phyloP scores from a whole-genome alignment of 2,888 invertebrate genomes.

The Diarsia mendica region DNA sequence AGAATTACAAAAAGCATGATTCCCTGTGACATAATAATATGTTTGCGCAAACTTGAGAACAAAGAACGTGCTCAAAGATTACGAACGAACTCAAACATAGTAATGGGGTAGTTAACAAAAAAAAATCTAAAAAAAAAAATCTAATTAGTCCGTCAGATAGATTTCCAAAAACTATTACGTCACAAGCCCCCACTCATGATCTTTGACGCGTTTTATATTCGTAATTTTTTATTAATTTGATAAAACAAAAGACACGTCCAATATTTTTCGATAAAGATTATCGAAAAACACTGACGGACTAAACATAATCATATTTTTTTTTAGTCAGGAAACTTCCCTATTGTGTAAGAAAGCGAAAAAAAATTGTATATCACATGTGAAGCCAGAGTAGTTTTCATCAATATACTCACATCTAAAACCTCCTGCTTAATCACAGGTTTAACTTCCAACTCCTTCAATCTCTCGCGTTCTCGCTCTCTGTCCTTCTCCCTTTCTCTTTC shows the following conservation, averaged over 20 bases:
- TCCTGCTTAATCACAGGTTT: conserved; percentile 85
- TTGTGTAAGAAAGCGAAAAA: not conserved
- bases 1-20: conserved; percentile 1
- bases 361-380: not conserved
- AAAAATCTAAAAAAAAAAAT: too few relatives aligned
- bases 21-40: not conserved
- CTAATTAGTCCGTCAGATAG: too few relatives aligned
- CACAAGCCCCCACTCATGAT: too few relatives aligned
- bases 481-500: conserved; percentile 69
- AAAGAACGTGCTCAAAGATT: not conserved
- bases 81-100: not conserved
- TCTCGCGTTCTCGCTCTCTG: conserved; percentile 73
- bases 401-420: conserved; percentile 81
- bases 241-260: too few relatives aligned
- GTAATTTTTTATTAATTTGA: too few relatives aligned
- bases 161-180: too few relatives aligned
- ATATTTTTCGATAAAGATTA: too few relatives aligned
- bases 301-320: too few relatives aligned
- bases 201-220: too few relatives aligned
- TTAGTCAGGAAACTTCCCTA: too few relatives aligned
- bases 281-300: too few relatives aligned
- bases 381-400: not conserved
- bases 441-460: conserved; percentile 74
- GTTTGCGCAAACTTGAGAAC: not conserved
- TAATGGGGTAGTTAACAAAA: too few relatives aligned